Conservation (phyloP, 2,888 invertebrate species). For the Eilema caniola region DNA sequence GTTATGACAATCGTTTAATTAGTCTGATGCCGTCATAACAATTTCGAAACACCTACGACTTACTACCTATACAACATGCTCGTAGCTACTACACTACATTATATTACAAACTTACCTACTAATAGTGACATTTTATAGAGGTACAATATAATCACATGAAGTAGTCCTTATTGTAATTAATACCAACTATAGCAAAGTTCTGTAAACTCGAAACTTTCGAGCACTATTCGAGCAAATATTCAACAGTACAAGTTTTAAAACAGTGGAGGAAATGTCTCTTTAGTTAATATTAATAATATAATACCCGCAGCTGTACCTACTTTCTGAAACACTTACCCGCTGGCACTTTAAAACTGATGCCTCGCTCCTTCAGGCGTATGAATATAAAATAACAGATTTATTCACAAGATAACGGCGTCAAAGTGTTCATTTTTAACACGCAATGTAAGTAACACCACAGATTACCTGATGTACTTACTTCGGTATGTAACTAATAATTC, state of each 20-base stretch:
- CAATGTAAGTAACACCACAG: not conserved
- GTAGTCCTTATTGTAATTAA: too few relatives aligned
- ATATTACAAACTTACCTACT: not conserved
- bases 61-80: too few relatives aligned
- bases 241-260: slow-evolving; percentile 10
- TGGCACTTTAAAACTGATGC: slow-evolving; percentile 5
- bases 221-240: not conserved
- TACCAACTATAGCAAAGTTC: too few relatives aligned
- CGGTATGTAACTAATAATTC: not conserved
- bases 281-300: slow-evolving; percentile 10
- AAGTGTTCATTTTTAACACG: not conserved
- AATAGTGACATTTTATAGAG: too few relatives aligned
- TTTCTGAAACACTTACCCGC: slow-evolving; percentile 4
- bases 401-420: slow-evolving; percentile 6
- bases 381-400: slow-evolving; percentile 4
- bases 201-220: slow-evolving; percentile 1
- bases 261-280: not conserved
- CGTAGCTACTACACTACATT: too few relatives aligned
- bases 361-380: not conserved
- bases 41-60: too few relatives aligned
- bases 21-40: too few relatives aligned
- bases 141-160: not conserved
- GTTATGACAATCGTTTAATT: too few relatives aligned
- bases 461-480: not conserved
- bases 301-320: not conserved